Percentiles rank a stretch among this genome's conserved stretches.
phyloP scores from a whole-genome alignment of 2,113 vertebrate species.

The Serinus canaria region DNA sequence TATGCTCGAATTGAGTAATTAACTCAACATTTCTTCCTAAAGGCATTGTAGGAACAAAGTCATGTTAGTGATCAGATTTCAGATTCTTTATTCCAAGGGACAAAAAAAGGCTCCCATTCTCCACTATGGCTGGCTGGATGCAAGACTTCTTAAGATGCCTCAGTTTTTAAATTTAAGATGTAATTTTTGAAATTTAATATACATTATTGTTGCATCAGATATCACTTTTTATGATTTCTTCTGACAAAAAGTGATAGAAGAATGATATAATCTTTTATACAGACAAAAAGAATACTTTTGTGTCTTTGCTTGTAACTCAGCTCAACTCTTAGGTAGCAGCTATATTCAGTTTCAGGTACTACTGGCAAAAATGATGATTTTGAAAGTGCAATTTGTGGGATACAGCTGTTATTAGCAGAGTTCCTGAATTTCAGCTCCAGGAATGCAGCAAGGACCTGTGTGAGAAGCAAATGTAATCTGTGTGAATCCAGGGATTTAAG shows the following conservation, averaged over 20 bases:
- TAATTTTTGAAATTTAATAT: background rate
- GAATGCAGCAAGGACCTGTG: background rate
- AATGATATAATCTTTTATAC: background rate
- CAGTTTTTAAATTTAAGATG: background rate
- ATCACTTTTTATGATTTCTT: background rate
- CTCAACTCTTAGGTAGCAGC: background rate
- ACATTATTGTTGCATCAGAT: background rate
- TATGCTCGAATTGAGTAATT: constrained; percentile 64
- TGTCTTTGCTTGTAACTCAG: background rate
- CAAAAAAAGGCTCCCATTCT: background rate
- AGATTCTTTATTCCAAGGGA: constrained; percentile 2
- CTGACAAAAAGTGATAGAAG: background rate
- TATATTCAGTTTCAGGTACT: background rate
- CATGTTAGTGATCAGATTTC: constrained; percentile 48
- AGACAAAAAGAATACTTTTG: background rate
- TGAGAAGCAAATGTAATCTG: background rate
- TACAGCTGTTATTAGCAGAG: background rate
- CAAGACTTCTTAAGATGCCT: background rate
- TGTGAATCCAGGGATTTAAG: background rate
- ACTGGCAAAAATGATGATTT: background rate
- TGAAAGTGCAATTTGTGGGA: background rate
- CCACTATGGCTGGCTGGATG: background rate
- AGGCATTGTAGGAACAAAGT: constrained; percentile 39
- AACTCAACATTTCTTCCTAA: constrained; percentile 63
- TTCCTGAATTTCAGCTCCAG: background rate